Base-by-base conservation (phyloP, 2,797 vertebrate genomes). In the Hylomyscus alleni region DNA sequence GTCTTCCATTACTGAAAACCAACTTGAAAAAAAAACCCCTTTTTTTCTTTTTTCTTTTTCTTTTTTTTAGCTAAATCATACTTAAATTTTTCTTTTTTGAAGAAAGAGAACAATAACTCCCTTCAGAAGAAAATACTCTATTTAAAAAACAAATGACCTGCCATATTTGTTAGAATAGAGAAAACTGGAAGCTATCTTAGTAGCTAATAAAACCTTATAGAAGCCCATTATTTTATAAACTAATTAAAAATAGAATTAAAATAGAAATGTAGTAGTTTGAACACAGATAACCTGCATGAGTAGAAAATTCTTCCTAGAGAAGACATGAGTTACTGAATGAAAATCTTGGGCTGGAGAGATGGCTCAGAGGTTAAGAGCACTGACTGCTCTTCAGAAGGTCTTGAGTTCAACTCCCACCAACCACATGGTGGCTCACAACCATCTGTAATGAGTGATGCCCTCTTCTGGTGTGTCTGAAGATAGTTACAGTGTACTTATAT, bases 91-190 rank as follows among this genome's bases (percentile, higher is more conserved):
- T 92, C 44, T 44, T 44, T 62, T 92, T 24, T 62, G 72, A 90
- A 95, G 67, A 86, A 82, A 93, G 96, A 84, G 24, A 65, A 80
- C 95, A 87, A 58, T 22, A 90, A 20, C 14, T 67, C 40, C 85
- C 47, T 72, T 65, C 62, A 77, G 1, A 76, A 89, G 58, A 90
- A 89, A 90, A 84, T 1, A 95, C 62, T 5, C 22, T 75, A 22
- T 75, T 83, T 40, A 34, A 95, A 75, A 58, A 88, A 56, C 80
- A 90, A 78, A 2, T 81, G 17, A 40, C 78, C 19, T 56, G 47
- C 5, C 83, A 26, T 10, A 60, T 67, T 65, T 37, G 84, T 94
- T 81, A 54, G 82, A 90, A 34, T n/a, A 89, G 40, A 37, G n/a
- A 93, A 82, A 69, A 19, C 44, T 78, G 13, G 56, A 78, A 91